Evolutionary conservation across 2,888 invertebrate genomes (phyloP), one percentile per base, ranked within the genome.

Genomic region (Atrina japonica): DNA sequence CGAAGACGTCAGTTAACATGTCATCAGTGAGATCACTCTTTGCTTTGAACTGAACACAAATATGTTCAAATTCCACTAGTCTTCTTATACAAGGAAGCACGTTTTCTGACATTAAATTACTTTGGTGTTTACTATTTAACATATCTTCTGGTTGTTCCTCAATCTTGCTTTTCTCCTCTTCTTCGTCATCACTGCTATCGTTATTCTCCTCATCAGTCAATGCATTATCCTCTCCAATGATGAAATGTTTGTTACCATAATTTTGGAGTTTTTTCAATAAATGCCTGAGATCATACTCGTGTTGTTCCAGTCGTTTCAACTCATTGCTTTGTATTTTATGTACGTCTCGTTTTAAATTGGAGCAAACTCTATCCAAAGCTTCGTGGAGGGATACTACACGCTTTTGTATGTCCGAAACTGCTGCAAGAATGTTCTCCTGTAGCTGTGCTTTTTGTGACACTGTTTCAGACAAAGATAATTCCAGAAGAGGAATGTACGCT

Each of bases 1-100:
- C 66, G 40, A 47, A 66, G 3, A 58, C 23, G 0, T 56, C 49
- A 9, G 23, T 43, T 23, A 61, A 40, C 7, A 49, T 27, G 35
- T 49, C 58, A 21, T 27, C 25, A 23, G 30, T 45, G n/a, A 49
- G 23, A 14, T 25, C 47, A 41, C 52, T 35, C 30, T 27, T 27
- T 0, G 58, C 21, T n/a, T 58, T 50, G 35, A 66, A 66, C 29
- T 58, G 30, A n/a, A 66, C 2, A 40, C 41, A 55, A n/a, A 55
- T 49, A 40, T 58, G 58, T 50, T 58, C 58, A 49, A 66, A 58
- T 18, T 66, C 58, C 21, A 58, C 58, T 21, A 66, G 49, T n/a
- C 49, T 35, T 9, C 58, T 47, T 1, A 66, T 40, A 25, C 25
- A 30, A 18, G 25, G 43, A 23, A 66, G 50, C 2, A 58, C 35